A percentile compares a stretch with the other conserved stretches of the same genome.
Evolutionary conservation across 2,113 vertebrate genomes (phyloP).

Genomic region (Equus quagga): DNA sequence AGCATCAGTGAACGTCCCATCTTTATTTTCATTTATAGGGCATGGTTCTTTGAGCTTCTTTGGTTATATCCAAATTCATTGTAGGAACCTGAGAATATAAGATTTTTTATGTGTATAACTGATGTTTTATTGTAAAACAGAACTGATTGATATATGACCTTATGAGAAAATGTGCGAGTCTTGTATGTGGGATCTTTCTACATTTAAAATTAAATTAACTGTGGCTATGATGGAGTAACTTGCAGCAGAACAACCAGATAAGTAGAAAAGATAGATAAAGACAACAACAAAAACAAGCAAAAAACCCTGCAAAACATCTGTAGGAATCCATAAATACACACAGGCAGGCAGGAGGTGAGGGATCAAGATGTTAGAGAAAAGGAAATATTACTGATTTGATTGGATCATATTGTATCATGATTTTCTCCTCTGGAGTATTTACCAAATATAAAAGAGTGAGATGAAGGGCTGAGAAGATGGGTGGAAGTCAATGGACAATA

Average conservation of each 20-base stretch:
- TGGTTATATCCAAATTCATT: background rate
- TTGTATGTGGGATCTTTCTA: background rate
- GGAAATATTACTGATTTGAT: background rate
- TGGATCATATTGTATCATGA: background rate
- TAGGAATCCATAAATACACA: background rate
- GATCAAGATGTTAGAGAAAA: background rate
- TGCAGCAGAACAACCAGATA: background rate
- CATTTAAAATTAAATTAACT: constrained; percentile 39
- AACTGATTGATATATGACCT: background rate
- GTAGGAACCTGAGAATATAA: background rate
- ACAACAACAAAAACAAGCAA: background rate
- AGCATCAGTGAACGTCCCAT: background rate
- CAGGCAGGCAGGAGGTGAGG: background rate
- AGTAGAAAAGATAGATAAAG: background rate
- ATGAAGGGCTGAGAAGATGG: background rate
- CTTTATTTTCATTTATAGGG: background rate
- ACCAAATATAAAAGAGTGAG: background rate
- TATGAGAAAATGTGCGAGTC: background rate
- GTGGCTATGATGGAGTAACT: constrained; percentile 14
- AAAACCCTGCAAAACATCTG: background rate
- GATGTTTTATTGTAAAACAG: constrained; percentile 27
- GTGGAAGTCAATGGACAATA: background rate
- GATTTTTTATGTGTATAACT: background rate
- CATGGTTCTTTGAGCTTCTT: background rate
- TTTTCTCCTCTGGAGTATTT: background rate